Conservation (phyloP, 2,888 invertebrate genomes). For the Caenorhabditis sp. region DNA sequence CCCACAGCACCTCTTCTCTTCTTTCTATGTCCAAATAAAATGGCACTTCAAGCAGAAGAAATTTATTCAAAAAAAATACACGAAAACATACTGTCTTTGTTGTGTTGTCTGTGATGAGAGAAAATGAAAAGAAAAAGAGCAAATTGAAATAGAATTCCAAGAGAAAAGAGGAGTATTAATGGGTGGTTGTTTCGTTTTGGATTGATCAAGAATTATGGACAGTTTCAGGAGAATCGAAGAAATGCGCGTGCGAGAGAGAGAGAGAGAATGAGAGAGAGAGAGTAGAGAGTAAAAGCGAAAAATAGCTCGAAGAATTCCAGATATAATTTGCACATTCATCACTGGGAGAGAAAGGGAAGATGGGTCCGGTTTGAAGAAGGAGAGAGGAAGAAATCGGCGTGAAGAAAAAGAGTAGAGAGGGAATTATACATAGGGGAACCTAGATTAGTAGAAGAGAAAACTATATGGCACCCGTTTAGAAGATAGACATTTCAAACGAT, state of each 20-base stretch:
- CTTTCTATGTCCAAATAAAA: constrained; percentile 18
- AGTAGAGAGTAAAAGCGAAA: neutral
- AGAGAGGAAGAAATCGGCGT: constrained; percentile 7
- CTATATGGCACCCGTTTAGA: constrained; percentile 29
- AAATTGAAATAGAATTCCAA: constrained; percentile 4
- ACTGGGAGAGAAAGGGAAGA: constrained; percentile 55
- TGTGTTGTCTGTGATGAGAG: constrained; percentile 24
- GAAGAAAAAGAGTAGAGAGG: neutral
- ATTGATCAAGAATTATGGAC: constrained; percentile 47
- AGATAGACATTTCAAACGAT: constrained; percentile 35
- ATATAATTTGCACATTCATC: constrained; percentile 58
- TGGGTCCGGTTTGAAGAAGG: constrained; percentile 35
- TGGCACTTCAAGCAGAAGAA: constrained; percentile 62
- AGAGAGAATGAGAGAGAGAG: constrained; percentile 19
- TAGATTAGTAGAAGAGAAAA: constrained; percentile 31
- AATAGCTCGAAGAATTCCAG: constrained; percentile 35
- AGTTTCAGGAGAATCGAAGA: constrained; percentile 49
- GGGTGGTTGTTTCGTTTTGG: neutral
- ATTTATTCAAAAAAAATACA: constrained; percentile 66
- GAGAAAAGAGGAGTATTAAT: constrained; percentile 1
- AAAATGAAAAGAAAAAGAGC: constrained; percentile 17
- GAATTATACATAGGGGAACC: constrained; percentile 49
- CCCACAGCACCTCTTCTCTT: constrained; percentile 32
- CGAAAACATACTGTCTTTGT: constrained; percentile 54
- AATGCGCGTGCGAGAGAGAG: constrained; percentile 43